These are phyloP conservation scores for Panagrolaimus sp. DNA, from an alignment of 1,140 invertebrate genomes.

Conservation along the genomic window DNA sequence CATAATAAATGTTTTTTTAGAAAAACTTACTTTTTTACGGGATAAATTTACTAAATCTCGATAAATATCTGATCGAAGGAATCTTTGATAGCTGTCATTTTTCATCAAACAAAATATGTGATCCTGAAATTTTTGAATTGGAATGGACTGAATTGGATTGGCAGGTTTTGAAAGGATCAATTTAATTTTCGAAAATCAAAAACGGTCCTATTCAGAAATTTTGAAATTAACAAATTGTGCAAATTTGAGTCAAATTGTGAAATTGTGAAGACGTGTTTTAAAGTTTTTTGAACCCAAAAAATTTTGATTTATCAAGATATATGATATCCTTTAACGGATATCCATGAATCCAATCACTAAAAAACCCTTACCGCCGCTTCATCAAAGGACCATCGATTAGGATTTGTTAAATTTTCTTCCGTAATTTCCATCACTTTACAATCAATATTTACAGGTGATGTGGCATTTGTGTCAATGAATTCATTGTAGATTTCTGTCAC, in stretches of 20 bases:
- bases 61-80: slow-evolving; percentile 92
- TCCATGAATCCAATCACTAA: too few species aligned
- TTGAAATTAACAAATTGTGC: too few species aligned
- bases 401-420: slow-evolving; percentile 72
- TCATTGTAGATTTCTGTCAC: slow-evolving; percentile 75
- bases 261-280: too few species aligned
- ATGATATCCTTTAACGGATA: too few species aligned
- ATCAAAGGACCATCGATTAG: slow-evolving; percentile 89
- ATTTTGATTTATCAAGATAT: too few species aligned
- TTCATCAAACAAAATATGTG: slow-evolving; percentile 99
- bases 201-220: too few species aligned
- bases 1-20: slow-evolving; percentile 35
- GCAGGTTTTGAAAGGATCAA: neutral
- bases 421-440: slow-evolving; percentile 76
- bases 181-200: neutral
- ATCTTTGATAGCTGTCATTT: slow-evolving; percentile 93
- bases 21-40: slow-evolving; percentile 55
- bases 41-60: slow-evolving; percentile 55
- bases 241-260: too few species aligned
- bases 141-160: slow-evolving; percentile 17
- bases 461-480: slow-evolving; percentile 84
- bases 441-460: slow-evolving; percentile 93
- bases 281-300: too few species aligned
- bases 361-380: slow-evolving; percentile 75
- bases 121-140: slow-evolving; percentile 67